phyloP scores from a whole-genome alignment of 2,888 invertebrate genomes.

The Torymus texanus region DNA sequence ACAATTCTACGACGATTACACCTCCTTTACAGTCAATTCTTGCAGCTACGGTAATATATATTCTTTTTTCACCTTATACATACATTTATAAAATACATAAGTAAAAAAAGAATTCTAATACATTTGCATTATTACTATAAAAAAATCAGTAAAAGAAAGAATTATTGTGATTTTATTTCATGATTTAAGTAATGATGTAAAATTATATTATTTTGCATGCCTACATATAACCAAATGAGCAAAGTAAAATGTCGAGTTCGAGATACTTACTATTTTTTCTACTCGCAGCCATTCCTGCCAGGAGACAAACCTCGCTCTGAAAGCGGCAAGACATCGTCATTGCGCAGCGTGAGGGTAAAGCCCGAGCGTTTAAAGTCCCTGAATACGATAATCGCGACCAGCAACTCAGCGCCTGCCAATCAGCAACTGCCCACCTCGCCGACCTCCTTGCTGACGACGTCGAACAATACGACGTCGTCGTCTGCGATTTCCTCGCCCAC shows the following conservation, averaged over 20 bases:
- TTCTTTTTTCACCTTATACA: not conserved
- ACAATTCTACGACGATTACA: conserved; percentile 65
- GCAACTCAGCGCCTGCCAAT: conserved; percentile 60
- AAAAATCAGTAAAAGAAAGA: too few relatives aligned
- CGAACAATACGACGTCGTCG: conserved; percentile 69
- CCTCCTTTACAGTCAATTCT: conserved; percentile 61
- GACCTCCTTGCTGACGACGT: conserved; percentile 68
- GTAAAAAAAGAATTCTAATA: too few relatives aligned
- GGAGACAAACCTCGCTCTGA: conserved; percentile 73
- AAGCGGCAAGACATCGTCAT: conserved; percentile 76
- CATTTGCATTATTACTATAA: too few relatives aligned
- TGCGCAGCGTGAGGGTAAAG: conserved; percentile 83
- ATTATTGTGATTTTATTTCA: not conserved
- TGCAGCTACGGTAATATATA: conserved; percentile 47
- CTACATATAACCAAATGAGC: too few relatives aligned
- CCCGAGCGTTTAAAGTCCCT: conserved; percentile 76
- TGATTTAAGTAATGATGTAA: not conserved
- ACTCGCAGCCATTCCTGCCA: conserved; percentile 67
- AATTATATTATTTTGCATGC: not conserved
- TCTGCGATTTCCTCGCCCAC: conserved; percentile 67
- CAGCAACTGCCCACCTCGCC: conserved; percentile 71
- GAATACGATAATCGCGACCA: conserved; percentile 71
- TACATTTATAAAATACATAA: too few relatives aligned
- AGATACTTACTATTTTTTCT: not conserved
- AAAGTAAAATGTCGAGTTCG: too few relatives aligned